Evolutionary conservation across 1,140 invertebrate genomes (phyloP).

Genomic region (Brachionus paranguensis): DNA sequence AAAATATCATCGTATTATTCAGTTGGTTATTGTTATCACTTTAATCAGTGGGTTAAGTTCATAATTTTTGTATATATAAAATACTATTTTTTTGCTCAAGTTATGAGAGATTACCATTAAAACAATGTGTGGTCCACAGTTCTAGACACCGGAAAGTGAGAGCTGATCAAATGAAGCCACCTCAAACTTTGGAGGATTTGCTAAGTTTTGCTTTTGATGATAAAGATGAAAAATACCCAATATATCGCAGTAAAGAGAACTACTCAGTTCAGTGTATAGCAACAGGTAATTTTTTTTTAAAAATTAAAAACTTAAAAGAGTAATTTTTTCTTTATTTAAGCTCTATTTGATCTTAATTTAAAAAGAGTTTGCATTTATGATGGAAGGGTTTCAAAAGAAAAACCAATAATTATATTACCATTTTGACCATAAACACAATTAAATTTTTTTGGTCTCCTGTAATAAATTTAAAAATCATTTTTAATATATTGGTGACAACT

Average conservation of each 20-base stretch:
- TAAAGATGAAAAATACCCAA: neutral
- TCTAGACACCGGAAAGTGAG: neutral
- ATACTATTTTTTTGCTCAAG: neutral
- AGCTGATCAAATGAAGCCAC: neutral
- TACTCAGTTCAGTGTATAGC: conserved; percentile 11
- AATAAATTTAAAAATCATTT: neutral
- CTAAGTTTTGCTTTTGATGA: neutral
- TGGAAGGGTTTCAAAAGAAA: conserved; percentile 4
- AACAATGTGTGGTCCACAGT: neutral
- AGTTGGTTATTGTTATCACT: neutral
- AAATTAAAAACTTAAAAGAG: no score
- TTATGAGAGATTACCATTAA: neutral
- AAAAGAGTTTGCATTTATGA: neutral
- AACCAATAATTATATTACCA: neutral
- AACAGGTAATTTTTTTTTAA: neutral
- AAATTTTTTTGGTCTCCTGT: neutral
- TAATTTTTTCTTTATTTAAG: neutral
- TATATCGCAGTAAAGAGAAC: neutral
- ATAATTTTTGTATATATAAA: neutral
- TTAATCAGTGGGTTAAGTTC: neutral
- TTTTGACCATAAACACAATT: neutral
- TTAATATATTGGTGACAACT: no score
- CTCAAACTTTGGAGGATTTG: neutral
- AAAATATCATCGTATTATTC: neutral
- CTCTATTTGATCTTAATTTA: neutral